Base-by-base conservation (phyloP, 2,797 vertebrate genomes). In the Tangara arthus region DNA sequence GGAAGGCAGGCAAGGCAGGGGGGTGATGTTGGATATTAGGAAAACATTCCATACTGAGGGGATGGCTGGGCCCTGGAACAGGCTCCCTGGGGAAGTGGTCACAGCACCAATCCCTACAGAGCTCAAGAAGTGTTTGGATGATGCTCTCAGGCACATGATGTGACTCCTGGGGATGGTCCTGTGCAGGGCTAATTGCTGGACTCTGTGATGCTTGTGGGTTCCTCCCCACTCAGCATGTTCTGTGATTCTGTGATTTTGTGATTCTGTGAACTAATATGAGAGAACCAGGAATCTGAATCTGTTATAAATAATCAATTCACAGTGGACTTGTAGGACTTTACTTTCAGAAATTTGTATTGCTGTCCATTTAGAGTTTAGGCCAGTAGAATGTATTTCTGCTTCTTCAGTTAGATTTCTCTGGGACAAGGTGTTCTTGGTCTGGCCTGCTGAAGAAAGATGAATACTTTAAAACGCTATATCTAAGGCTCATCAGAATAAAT, bases 401-500 rank as follows among this genome's bases (percentile, higher is more conserved):
- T 64, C 73, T 55, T 87, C 30, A 32, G 3, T 57, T 61, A 76
- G 26, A 72, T 83, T 39, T 83, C 82, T 84, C 66, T 79, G 59
- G 42, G 78, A 69, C 78, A 79, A 94, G 16, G 7, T 83, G 41
- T 72, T 82, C 52, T 63, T 82, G 41, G 26, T 80, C 49, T 12
- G 2, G 14, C 53, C 72, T 34, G 21, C 4, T 68, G 49, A 82
- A 84, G 44, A 70, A 70, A 56, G 20, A 80, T 34, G 32, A 84
- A 68, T 46, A 44, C 35, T 84, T 87, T 76, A 79, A 92, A 87
- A 72, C 20, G 34, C 9, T 50, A 0, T 64, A 50, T 57, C 49
- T 92, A 65, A 95, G 89, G 27, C 37, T 65, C 52, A 79, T 90
- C 65, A 90, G 66, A 84, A 84, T 39, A 93, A 47, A 69, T 82